These are phyloP conservation scores for Papilio polytes DNA, from an alignment of 1,140 invertebrate species.

Conservation along the genomic window DNA sequence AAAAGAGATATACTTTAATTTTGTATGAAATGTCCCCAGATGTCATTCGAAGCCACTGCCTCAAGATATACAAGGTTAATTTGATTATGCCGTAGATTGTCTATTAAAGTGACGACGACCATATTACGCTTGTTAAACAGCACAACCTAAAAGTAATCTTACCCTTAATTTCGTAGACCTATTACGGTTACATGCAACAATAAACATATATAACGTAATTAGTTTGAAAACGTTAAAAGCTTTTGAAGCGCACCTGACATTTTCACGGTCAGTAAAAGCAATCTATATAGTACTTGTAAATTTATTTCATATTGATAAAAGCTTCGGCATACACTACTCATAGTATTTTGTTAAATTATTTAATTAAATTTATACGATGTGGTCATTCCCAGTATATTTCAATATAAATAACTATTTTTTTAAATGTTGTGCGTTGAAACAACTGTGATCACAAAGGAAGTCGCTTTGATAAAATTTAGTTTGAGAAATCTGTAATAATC, in stretches of 20 bases:
- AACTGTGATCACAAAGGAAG: too few relatives aligned
- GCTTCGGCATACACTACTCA: not conserved
- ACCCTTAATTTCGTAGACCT: not conserved
- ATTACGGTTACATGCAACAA: not conserved
- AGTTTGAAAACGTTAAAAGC: conserved; percentile 18
- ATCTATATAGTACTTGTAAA: not conserved
- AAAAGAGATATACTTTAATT: too few relatives aligned
- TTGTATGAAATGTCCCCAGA: not conserved
- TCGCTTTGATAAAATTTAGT: too few relatives aligned
- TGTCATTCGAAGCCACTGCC: not conserved
- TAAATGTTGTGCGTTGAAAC: too few relatives aligned
- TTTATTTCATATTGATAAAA: conserved; percentile 25
- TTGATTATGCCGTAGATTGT: too few relatives aligned
- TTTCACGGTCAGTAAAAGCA: conserved; percentile 15
- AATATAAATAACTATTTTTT: not conserved
- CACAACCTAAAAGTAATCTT: not conserved
- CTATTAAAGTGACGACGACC: too few relatives aligned
- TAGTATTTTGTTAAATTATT: not conserved
- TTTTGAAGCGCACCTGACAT: conserved; percentile 8
- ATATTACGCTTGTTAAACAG: too few relatives aligned
- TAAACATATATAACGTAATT: not conserved
- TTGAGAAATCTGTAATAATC: too few relatives aligned
- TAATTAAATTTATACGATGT: not conserved
- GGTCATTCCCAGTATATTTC: not conserved
- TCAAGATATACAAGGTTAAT: too few relatives aligned